Base-by-base conservation (phyloP, 2,113 vertebrate genomes). In the Sceloporus undulatus region DNA sequence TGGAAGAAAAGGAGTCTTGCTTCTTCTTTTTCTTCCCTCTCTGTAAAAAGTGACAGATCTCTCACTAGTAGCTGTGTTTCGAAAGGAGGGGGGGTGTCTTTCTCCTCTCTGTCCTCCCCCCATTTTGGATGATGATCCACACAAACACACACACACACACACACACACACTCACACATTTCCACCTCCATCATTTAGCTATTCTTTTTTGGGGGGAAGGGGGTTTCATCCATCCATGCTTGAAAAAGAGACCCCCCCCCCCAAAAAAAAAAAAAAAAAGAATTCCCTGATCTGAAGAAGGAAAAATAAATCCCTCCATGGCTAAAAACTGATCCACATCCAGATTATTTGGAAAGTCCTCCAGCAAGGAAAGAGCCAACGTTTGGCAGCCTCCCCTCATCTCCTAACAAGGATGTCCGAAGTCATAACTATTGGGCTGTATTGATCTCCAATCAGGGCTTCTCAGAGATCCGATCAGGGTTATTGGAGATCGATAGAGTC, bases 281-380 rank as follows among this genome's bases (percentile, higher is more conserved):
- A n/a, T n/a, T n/a, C n/a, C n/a, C n/a, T n/a, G n/a, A 52, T 5
- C n/a, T n/a, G n/a, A 34, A 1, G 10, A n/a, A 2, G 1, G 29
- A n/a, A 78, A 23, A 18, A 25, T 38, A 62, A 79, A 86, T 65
- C 79, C 78, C 75, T 25, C 54, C 71, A 2, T 18, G 10, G 38
- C n/a, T 21, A 10, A 18, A 5, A 13, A 34, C 42, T 81, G 6
- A 48, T n/a, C 9, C 71, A 89, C 23, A 56, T 16, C 84, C 11
- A 89, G 79, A 85, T 1, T 18, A 84, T 48, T 87, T 52, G 42
- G 27, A 91, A 95, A 70, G 91, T 94, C 89, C 54, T 91, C 52
- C 73, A 73, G 68, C 54, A 56, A 71, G 1, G 25, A 9, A 10
- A 9, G 59, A 16, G 16, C 59, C 59, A 65, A 19, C 62, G 62